Evolutionary conservation across 2,888 invertebrate species (phyloP).

Genomic region (Exephanes ischioxanthus): DNA sequence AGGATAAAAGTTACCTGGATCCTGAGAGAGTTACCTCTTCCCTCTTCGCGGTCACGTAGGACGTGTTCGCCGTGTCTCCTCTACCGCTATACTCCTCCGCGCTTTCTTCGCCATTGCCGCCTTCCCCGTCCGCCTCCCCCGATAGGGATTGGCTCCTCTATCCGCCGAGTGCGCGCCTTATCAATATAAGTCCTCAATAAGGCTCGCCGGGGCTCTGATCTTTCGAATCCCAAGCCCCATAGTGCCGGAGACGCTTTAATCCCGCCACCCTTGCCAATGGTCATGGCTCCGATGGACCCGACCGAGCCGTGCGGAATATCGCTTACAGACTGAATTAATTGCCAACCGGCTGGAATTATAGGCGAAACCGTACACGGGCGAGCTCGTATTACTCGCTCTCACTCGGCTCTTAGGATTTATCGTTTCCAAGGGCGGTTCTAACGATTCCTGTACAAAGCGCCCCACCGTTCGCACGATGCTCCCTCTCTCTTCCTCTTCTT

Average conservation of each 20-base stretch:
- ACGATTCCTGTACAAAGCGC: slow-evolving; percentile 61
- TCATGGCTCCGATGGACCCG: slow-evolving; percentile 17
- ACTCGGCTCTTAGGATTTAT: slow-evolving; percentile 65
- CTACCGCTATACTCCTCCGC: slow-evolving; percentile 50
- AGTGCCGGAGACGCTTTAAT: slow-evolving; percentile 46
- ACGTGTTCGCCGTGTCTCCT: slow-evolving; percentile 48
- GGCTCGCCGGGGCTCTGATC: slow-evolving; percentile 43
- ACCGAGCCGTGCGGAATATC: slow-evolving; percentile 69
- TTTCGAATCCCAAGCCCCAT: slow-evolving; percentile 30
- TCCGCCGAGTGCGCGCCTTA: slow-evolving; percentile 17
- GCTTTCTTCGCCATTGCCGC: slow-evolving; percentile 34
- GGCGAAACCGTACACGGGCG: slow-evolving; percentile 79
- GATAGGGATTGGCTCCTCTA: not conserved
- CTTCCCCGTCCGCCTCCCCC: no score
- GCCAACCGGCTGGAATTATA: slow-evolving; percentile 78
- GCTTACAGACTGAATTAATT: slow-evolving; percentile 77
- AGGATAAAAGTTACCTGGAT: slow-evolving; percentile 34
- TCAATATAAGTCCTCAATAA: slow-evolving; percentile 62
- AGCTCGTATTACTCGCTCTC: slow-evolving; percentile 77
- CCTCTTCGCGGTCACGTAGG: slow-evolving; percentile 57
- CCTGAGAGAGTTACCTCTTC: slow-evolving; percentile 53
- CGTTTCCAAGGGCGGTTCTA: slow-evolving; percentile 70
- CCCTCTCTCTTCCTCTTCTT: slow-evolving; percentile 1
- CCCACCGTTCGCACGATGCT: slow-evolving; percentile 51
- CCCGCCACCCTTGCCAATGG: slow-evolving; percentile 44